Conservation (phyloP, 2,888 invertebrate genomes). For the Horisme vitalbata region DNA sequence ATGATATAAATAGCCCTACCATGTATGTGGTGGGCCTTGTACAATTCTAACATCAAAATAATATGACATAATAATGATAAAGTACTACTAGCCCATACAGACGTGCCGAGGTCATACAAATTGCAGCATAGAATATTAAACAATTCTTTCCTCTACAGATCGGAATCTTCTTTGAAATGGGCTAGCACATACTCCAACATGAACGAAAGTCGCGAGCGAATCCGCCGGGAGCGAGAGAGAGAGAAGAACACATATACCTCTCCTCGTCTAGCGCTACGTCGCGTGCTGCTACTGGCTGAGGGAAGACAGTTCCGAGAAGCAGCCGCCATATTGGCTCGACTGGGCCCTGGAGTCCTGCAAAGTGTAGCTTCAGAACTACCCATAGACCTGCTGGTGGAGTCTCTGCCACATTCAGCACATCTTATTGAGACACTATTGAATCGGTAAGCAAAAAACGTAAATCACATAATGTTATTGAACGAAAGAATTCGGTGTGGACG, state of each 20-base stretch:
- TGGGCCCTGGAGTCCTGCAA: slow-evolving; percentile 91
- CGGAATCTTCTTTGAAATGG: slow-evolving; percentile 44
- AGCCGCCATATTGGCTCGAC: slow-evolving; percentile 90
- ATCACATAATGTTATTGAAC: too few species aligned
- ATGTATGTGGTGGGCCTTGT: too few species aligned
- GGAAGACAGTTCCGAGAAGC: slow-evolving; percentile 95
- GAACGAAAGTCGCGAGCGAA: slow-evolving; percentile 89
- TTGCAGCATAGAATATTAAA: too few species aligned
- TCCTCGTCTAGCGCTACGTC: slow-evolving; percentile 85
- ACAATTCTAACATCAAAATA: too few species aligned
- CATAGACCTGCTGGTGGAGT: slow-evolving; percentile 93
- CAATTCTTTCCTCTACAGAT: slow-evolving; percentile 20
- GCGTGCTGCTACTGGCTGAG: slow-evolving; percentile 91
- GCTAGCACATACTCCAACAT: slow-evolving; percentile 69
- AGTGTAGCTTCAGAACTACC: slow-evolving; percentile 91
- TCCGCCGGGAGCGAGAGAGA: slow-evolving; percentile 84
- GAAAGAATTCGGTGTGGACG: too few species aligned
- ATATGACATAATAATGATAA: too few species aligned
- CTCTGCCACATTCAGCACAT: slow-evolving; percentile 93
- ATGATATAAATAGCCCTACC: too few species aligned
- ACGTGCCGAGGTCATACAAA: background rate
- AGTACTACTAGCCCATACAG: too few species aligned
- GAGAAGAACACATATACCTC: slow-evolving; percentile 85
- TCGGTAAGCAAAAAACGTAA: slow-evolving; percentile 70
- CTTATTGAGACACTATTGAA: slow-evolving; percentile 92